These are phyloP conservation scores for Leptopilina myrica DNA, from an alignment of 2,888 invertebrate genomes.

Conservation along the genomic window DNA sequence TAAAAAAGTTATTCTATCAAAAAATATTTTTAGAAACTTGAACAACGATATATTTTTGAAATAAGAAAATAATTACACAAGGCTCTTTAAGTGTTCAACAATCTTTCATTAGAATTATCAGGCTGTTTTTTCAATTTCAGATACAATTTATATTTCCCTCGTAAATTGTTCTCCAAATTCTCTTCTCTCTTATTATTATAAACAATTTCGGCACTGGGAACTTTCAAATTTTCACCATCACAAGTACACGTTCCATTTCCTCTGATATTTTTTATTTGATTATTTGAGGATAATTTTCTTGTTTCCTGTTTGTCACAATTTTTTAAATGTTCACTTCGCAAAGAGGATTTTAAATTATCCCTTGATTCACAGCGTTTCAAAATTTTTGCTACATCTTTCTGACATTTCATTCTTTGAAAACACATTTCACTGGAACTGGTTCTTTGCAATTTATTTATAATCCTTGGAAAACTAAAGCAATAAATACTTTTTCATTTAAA, in stretches of 20 bases:
- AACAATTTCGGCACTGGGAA: background rate
- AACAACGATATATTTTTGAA: too few species aligned
- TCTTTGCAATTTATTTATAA: constrained; percentile 50
- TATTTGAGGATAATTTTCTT: background rate
- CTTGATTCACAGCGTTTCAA: constrained; percentile 12
- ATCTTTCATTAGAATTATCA: constrained; percentile 22
- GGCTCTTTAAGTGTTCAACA: background rate
- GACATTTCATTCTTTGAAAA: constrained; percentile 22
- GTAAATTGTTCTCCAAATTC: background rate
- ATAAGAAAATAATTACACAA: too few species aligned
- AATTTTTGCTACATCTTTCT: background rate
- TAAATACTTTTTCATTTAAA: constrained; percentile 28
- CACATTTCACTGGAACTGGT: constrained; percentile 49
- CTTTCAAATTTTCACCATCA: constrained; percentile 9
- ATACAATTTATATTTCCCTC: constrained; percentile 34
- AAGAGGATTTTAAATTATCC: constrained; percentile 7
- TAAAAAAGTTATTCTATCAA: background rate
- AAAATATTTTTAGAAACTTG: too few species aligned
- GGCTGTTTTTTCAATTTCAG: constrained; percentile 31
- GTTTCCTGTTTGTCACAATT: background rate
- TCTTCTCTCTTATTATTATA: background rate
- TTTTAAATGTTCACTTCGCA: background rate
- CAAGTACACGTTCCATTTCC: constrained; percentile 15
- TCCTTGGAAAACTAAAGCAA: constrained; percentile 55
- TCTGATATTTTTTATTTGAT: background rate